Conservation (phyloP, 2,113 vertebrate species). For the Notiomystis cincta region DNA sequence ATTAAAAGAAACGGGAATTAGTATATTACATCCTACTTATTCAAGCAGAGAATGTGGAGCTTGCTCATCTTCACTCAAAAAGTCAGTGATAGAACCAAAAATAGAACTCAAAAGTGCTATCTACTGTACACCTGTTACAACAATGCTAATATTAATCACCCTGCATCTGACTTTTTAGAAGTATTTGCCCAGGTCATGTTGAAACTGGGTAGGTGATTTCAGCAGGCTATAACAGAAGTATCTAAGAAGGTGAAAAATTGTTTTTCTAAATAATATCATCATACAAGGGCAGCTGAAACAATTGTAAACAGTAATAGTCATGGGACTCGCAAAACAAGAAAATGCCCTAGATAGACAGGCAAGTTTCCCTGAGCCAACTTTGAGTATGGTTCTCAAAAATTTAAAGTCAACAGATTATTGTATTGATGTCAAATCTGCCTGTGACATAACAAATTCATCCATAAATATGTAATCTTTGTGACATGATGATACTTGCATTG, state of each 20-base stretch:
- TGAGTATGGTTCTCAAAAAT: not conserved
- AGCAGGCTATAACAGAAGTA: not conserved
- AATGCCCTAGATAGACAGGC: not conserved
- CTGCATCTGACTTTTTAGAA: not conserved
- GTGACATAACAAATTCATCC: not conserved
- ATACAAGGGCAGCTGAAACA: not conserved
- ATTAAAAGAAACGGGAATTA: not conserved
- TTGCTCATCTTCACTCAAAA: not conserved
- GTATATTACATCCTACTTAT: not conserved
- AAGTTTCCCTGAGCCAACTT: not conserved
- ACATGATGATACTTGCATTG: not conserved
- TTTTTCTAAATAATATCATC: not conserved
- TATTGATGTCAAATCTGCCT: not conserved
- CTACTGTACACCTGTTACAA: not conserved
- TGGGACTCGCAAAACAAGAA: not conserved
- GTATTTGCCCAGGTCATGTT: not conserved
- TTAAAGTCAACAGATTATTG: not conserved
- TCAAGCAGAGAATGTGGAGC: not conserved
- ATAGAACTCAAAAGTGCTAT: not conserved
- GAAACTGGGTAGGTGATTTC: not conserved
- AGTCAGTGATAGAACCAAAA: not conserved
- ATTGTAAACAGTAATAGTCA: not conserved
- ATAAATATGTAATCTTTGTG: not conserved
- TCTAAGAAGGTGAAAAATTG: not conserved
- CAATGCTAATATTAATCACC: not conserved